Evolutionary conservation across 53 echinoderm and acorn worm species (phyloP), one percentile per base, ranked within the genome.

Genomic region (Paelopatides confundens): DNA sequence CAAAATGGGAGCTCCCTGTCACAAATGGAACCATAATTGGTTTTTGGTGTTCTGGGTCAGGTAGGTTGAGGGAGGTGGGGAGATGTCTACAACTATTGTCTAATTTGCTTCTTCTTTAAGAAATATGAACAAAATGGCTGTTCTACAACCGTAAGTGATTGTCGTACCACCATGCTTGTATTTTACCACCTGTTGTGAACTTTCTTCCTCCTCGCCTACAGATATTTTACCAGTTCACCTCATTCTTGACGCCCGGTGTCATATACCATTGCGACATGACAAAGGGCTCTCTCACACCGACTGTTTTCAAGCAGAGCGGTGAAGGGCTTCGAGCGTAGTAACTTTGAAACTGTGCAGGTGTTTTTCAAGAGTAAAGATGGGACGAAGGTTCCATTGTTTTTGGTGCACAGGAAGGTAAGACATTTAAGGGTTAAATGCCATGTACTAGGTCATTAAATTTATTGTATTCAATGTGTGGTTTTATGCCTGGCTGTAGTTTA

Each of bases 171-270:
- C n/a, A n/a, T n/a, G n/a, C n/a, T n/a, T n/a, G n/a, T n/a, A n/a
- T n/a, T n/a, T n/a, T n/a, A n/a, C n/a, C n/a, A n/a, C n/a, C n/a
- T n/a, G n/a, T 43, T 43, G 43, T 43, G 1, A 43, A 43, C 21
- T 18, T 26, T 4, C 24, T 58, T 58, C 18, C 5, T 54, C 23
- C 0, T 21, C n/a, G 21, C 58, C 24, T 6, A 18, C 92, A 97
- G 97, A 97, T 95, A 24, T 97, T 97, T 93, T 97, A 97, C 92
- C 97, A 95, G 90, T 97, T 97, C 76, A 95, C 95, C 5, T 97
- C 97, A 5, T 97, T 97, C 92, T 90, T 95, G 35, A 93, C 95
- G 9, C 95, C 97, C 4, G 93, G 97, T 7, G 66, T 95, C 89
- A 97, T 97, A 69, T 95, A 90, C 85, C 89, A 87, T 50, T 95